Evolutionary conservation across 2,113 vertebrate species (phyloP), one percentile per base, ranked within the genome.

Genomic region (Rutilus rutilus): DNA sequence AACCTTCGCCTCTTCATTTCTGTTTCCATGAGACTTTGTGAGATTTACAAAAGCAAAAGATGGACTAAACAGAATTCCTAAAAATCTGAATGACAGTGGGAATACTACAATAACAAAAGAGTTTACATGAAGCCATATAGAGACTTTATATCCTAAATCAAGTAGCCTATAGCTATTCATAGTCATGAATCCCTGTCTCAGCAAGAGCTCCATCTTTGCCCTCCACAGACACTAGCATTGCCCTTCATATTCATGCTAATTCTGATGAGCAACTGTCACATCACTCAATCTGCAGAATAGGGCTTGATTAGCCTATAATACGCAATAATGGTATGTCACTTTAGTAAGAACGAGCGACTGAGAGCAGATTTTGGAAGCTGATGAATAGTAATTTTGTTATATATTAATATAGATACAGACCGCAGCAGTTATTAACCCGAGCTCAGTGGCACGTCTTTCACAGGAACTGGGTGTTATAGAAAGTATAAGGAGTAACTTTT

Each of bases 231-330:
- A 27, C 45, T 36, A 60, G n/a, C 71, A 77, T 52, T 78, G 30
- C 45, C 27, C 42, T n/a, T 78, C 9, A 60, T 82, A 82, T 87
- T 87, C 82, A 89, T 89, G 42, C n/a, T 78, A 78, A 85, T 85
- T 83, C 71, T 64, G 42, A 82, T 82, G 23, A 85, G 78, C 17
- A 69, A 74, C 85, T 80, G 50, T 88, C 81, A 73, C 75, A 12
- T 59, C 57, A 57, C 17, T 64, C 39, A 25, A 2, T 82, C 45
- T 82, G 60, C n/a, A 84, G 78, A 89, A 89, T 88, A 25, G 54
- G 14, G 57, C 33, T 64, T 88, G 85, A 88, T 86, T 82, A 79
- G 25, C 17, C 57, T 82, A 83, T 78, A 81, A 86, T 85, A 39
- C 71, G 14, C 39, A 77, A 77, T 79, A 57, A 57, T 57, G 14